Base-by-base conservation (phyloP, 2,113 vertebrate genomes). In the Antennarius striatus region DNA sequence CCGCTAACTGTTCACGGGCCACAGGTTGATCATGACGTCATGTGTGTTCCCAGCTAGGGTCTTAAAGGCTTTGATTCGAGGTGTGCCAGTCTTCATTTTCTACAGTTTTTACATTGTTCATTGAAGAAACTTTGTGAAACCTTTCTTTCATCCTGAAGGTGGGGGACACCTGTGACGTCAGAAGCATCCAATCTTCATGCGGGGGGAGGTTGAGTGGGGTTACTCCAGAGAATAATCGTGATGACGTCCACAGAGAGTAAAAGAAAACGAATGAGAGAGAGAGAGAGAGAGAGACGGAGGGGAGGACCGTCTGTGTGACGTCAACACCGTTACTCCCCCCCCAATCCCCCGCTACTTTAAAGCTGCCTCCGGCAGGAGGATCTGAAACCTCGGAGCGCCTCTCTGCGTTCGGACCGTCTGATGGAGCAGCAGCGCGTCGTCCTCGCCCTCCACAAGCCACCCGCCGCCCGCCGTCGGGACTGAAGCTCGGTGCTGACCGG, bases 291-390 rank as follows among this genome's bases (percentile, higher is more conserved):
- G 12, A 3, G 16, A 4, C 22, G 2, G 45, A 22, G 53, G 56
- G 51, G 76, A 32, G 64, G 28, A 7, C 32, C 32, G 32, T 36
- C 1, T 36, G 32, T 36, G 32, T 36, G 76, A 77, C 84, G 84
- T 85, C 81, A 76, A 57, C 1, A 0, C 0, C 1, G 1, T 28
- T 1, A 3, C 32, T 79, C 3, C 67, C 67, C 28, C 54, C 47
- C 15, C 3, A 3, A 65, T 63, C 55, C 28, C 47, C 15, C 3
- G 11, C 68, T 63, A 56, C 71, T 78, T 83, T 83, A 87, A 90
- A 88, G 75, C 75, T 65, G 54, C 54, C 29, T 10, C 61, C 63
- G 0, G 49, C 52, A 2, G 56, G 32, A 4, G 40, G 52, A 45
- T 32, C 7, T 11, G 80, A 77, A 39, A 54, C 53, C 49, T 57